Evolutionary conservation across 2,888 invertebrate species (phyloP).

Genomic region (Limenitis camilla): DNA sequence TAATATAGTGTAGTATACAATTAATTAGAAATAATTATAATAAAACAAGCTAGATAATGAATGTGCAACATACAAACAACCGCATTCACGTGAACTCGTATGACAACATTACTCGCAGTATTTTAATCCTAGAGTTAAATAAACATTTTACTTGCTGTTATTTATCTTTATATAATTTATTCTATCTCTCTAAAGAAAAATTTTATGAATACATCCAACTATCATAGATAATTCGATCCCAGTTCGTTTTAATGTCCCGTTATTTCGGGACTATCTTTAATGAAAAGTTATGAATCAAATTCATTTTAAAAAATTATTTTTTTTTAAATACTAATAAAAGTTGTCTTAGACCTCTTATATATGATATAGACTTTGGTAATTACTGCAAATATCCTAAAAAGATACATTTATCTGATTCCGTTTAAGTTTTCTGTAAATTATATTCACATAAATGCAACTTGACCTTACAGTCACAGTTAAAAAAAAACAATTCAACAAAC

Average conservation of each 20-base stretch:
- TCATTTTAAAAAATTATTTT: too few species aligned
- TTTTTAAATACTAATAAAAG: too few species aligned
- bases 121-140: slow-evolving; percentile 10
- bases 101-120: slow-evolving; percentile 6
- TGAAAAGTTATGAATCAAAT: too few species aligned
- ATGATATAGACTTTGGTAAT: too few species aligned
- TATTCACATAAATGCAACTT: too few species aligned
- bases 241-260: too few species aligned
- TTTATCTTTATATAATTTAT: neutral
- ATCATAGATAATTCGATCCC: too few species aligned
- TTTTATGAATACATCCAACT: neutral
- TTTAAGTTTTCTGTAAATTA: too few species aligned
- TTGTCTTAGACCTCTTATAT: too few species aligned
- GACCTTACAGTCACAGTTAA: neutral
- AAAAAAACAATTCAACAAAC: neutral
- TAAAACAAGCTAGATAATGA: slow-evolving; percentile 4
- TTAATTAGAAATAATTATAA: neutral
- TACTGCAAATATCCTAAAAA: too few species aligned
- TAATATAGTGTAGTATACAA: neutral
- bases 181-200: neutral
- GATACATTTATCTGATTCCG: too few species aligned
- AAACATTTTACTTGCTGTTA: neutral
- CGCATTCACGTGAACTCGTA: slow-evolving; percentile 9
- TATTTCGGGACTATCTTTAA: too few species aligned
- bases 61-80: slow-evolving; percentile 1